A percentile compares a stretch with the other conserved stretches of the same genome.
Evolutionary conservation across 2,888 invertebrate genomes (phyloP).

Genomic region (Phyllotreta striolata): DNA sequence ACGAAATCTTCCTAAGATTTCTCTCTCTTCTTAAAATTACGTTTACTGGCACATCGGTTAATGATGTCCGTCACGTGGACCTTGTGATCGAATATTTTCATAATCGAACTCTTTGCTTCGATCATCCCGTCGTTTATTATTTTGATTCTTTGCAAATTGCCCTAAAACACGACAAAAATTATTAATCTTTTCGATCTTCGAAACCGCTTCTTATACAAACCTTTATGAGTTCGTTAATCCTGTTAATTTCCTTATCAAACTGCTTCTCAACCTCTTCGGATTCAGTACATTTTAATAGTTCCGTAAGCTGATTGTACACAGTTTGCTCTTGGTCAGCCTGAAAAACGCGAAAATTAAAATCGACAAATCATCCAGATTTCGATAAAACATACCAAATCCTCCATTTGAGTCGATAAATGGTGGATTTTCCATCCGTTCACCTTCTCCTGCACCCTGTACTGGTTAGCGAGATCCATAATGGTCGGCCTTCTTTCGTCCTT

Average conservation of each 20-base stretch:
- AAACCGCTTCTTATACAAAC: conserved; percentile 56
- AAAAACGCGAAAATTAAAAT: conserved; percentile 35
- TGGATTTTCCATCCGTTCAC: conserved; percentile 95
- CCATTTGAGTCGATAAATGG: conserved; percentile 92
- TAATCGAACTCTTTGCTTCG: conserved; percentile 87
- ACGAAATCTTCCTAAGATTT: conserved; percentile 60
- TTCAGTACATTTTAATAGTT: conserved; percentile 59
- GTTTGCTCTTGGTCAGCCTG: conserved; percentile 66
- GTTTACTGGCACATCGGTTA: conserved; percentile 88
- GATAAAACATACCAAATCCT: conserved; percentile 76
- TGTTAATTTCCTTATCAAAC: conserved; percentile 58
- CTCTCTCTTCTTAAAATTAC: conserved; percentile 91
- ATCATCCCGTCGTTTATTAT: conserved; percentile 90
- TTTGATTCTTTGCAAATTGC: conserved; percentile 93
- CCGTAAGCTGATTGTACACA: conserved; percentile 60
- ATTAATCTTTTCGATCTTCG: not conserved
- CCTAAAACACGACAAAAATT: conserved; percentile 67
- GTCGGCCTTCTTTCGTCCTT: conserved; percentile 87
- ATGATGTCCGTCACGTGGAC: conserved; percentile 89
- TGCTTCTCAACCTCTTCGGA: conserved; percentile 55
- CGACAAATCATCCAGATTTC: conserved; percentile 1
- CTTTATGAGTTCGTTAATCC: conserved; percentile 70
- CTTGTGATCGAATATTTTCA: conserved; percentile 92
- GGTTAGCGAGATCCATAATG: conserved; percentile 89
- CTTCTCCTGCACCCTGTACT: conserved; percentile 85